Conservation (phyloP, 2,888 invertebrate genomes). For the Mesorhabditis spiculigera region DNA sequence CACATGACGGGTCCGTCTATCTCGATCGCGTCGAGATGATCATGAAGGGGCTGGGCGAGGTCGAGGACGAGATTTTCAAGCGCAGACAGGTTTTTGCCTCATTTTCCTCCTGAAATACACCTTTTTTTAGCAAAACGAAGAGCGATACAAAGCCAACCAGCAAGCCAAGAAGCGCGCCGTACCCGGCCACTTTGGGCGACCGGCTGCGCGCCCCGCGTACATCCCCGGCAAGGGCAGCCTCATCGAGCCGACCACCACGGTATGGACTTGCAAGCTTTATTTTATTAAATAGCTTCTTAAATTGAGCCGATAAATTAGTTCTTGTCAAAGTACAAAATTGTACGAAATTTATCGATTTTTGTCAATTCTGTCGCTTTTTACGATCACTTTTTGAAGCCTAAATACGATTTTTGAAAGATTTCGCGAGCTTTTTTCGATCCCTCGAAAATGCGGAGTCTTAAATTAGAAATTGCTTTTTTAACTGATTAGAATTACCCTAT, state of each 20-base stretch:
- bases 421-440: background rate
- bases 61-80: constrained; percentile 95
- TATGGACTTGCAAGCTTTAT: background rate
- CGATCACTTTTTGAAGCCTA: no score
- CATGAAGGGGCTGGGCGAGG: constrained; percentile 83
- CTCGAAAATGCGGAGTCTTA: background rate
- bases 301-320: background rate
- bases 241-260: constrained; percentile 26
- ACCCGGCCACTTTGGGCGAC: constrained; percentile 22
- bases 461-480: background rate
- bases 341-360: no score
- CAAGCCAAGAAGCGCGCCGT: constrained; percentile 64
- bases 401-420: no score
- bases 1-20: constrained; percentile 88
- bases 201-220: constrained; percentile 26
- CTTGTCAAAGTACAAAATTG: no score
- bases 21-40: constrained; percentile 89
- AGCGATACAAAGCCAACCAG: constrained; percentile 63
- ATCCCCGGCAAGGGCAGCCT: constrained; percentile 25
- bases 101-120: background rate
- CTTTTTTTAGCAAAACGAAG: constrained; percentile 30
- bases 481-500: no score
- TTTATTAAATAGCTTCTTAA: background rate
- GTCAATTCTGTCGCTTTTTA: no score
- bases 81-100: constrained; percentile 69